A percentile compares a stretch with the other conserved stretches of the same genome.
Evolutionary conservation across 2,113 vertebrate species (phyloP).

Genomic region (Ondatra zibethicus): DNA sequence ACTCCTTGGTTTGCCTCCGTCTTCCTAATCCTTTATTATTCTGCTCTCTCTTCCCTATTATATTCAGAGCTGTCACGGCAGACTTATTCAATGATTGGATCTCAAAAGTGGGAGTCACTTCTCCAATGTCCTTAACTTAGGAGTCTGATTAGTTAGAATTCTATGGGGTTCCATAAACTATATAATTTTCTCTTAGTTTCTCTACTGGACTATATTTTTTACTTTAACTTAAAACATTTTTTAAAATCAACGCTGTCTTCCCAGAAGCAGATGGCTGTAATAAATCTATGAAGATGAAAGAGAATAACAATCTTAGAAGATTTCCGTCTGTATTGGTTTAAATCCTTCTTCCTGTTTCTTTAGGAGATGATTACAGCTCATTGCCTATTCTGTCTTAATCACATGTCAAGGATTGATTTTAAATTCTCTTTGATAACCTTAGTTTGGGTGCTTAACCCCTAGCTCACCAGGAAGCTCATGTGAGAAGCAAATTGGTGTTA

Average conservation of each 20-base stretch:
- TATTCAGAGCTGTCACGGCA: not conserved
- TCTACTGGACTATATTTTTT: constrained; percentile 43
- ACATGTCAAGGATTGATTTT: constrained; percentile 58
- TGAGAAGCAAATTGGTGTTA: not conserved
- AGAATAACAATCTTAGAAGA: constrained; percentile 67
- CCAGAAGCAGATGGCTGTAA: constrained; percentile 44
- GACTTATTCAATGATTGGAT: not conserved
- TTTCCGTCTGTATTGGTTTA: constrained; percentile 72
- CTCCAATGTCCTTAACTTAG: not conserved
- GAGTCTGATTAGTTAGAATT: not conserved
- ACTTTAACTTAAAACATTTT: constrained; percentile 48
- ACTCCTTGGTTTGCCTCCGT: not conserved
- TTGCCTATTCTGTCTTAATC: constrained; percentile 74
- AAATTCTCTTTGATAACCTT: constrained; percentile 69
- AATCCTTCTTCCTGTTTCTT: constrained; percentile 63
- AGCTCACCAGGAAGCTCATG: constrained; percentile 34
- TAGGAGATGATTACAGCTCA: constrained; percentile 64
- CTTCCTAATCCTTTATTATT: not conserved
- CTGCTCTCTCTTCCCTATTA: not conserved
- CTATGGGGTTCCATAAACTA: not conserved
- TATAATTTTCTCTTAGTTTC: constrained; percentile 54
- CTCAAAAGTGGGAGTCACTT: not conserved
- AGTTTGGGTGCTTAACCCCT: constrained; percentile 49
- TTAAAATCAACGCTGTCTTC: constrained; percentile 1
- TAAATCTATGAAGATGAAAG: constrained; percentile 75